A percentile compares a stretch with the other conserved stretches of the same genome.
These are phyloP conservation scores for Amorpha juglandis DNA, from an alignment of 2,888 invertebrate species.

Conservation along the genomic window DNA sequence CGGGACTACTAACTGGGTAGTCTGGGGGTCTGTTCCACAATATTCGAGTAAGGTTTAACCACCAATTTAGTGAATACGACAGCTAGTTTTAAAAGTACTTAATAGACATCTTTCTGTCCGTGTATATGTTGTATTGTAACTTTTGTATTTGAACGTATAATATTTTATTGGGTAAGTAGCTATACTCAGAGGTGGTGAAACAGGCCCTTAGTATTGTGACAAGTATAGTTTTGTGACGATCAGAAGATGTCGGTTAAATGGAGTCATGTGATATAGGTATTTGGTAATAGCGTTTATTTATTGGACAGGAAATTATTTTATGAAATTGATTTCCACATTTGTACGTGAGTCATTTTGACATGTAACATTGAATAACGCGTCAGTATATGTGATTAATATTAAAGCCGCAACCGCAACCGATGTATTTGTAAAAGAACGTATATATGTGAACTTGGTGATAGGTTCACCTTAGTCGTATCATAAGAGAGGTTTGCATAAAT, in stretches of 20 bases:
- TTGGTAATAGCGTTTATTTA: not conserved
- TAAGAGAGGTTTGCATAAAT: conserved; percentile 19
- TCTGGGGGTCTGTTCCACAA: too few relatives aligned
- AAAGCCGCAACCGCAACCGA: not conserved
- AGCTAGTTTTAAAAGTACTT: too few relatives aligned
- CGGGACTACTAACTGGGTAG: conserved; percentile 13
- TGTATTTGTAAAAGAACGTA: not conserved
- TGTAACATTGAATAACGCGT: not conserved
- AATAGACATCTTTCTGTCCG: too few relatives aligned
- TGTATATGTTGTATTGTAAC: too few relatives aligned
- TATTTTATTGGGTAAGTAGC: too few relatives aligned
- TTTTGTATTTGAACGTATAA: too few relatives aligned
- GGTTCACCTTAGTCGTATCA: conserved; percentile 10
- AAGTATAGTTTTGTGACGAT: not conserved
- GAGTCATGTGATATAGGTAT: not conserved
- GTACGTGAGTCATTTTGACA: not conserved
- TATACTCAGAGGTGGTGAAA: too few relatives aligned
- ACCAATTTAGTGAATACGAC: too few relatives aligned
- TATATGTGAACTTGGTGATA: conserved; percentile 3
- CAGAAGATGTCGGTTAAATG: not conserved
- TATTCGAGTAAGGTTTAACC: too few relatives aligned
- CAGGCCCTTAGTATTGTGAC: conserved; percentile 2
- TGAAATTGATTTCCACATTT: not conserved
- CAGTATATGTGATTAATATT: not conserved
- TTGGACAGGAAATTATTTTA: not conserved